Percentiles rank a stretch among this genome's conserved stretches.
Evolutionary conservation across 2,113 vertebrate species (phyloP).

Genomic region (Crotalus horridus): DNA sequence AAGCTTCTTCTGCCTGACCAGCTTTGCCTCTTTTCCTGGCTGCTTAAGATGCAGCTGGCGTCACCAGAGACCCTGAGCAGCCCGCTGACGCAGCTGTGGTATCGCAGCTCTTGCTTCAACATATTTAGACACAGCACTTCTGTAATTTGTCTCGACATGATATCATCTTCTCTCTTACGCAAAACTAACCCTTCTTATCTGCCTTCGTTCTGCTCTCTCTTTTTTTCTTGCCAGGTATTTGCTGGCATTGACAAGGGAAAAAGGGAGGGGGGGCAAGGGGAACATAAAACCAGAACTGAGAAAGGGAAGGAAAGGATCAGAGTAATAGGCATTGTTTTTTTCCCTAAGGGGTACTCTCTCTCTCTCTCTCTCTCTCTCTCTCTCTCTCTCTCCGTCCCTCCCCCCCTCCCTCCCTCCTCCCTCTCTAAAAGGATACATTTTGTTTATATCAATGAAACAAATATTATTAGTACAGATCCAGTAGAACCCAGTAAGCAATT

Average conservation of each 20-base stretch:
- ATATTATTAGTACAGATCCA: neutral
- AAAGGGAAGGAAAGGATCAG: neutral
- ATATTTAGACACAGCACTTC: slow-evolving; percentile 65
- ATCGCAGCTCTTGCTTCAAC: slow-evolving; percentile 62
- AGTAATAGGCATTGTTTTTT: slow-evolving; percentile 31
- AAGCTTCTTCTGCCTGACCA: slow-evolving; percentile 63
- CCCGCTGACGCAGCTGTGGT: slow-evolving; percentile 67
- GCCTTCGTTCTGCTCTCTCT: slow-evolving; percentile 49
- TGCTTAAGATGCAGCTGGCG: slow-evolving; percentile 75
- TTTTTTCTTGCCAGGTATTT: neutral
- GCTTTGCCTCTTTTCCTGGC: slow-evolving; percentile 40
- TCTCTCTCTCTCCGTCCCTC: neutral
- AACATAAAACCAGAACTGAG: neutral
- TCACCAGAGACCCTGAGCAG: slow-evolving; percentile 68
- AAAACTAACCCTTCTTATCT: slow-evolving; percentile 62
- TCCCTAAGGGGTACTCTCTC: neutral
- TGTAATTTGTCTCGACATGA: slow-evolving; percentile 66
- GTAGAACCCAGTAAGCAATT: neutral
- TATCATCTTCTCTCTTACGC: slow-evolving; percentile 65
- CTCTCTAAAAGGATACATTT: neutral
- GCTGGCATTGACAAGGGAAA: neutral
- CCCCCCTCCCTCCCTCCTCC: neutral
- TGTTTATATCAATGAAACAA: neutral
- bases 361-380: neutral
- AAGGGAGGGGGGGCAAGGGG: neutral